phyloP scores from a whole-genome alignment of 2,888 invertebrate species.

The Amphipoea lucens region DNA sequence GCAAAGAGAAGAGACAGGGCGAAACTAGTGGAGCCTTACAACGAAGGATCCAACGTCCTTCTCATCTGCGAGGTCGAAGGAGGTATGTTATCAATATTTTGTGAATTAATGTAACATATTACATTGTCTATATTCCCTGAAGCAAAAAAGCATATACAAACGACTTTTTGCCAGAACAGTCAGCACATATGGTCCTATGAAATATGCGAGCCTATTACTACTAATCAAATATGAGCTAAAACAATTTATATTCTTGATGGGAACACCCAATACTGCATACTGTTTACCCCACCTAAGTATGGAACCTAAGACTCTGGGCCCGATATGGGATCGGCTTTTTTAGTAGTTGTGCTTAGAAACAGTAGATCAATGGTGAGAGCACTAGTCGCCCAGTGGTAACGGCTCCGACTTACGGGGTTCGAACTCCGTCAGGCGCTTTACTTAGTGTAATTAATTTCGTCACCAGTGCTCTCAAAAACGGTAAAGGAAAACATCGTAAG shows the following conservation, averaged over 20 bases:
- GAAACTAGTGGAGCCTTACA: slow-evolving; percentile 94
- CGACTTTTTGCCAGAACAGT: neutral
- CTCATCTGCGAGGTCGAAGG: slow-evolving; percentile 95
- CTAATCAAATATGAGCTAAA: neutral
- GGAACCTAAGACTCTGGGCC: too few relatives aligned
- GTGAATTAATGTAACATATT: neutral
- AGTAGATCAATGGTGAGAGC: neutral
- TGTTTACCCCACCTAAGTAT: neutral
- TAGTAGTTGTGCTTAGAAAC: neutral
- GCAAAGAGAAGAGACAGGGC: slow-evolving; percentile 94
- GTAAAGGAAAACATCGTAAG: too few relatives aligned
- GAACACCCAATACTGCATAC: neutral
- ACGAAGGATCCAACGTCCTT: slow-evolving; percentile 95
- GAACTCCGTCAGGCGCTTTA: too few relatives aligned
- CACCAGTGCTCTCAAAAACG: too few relatives aligned
- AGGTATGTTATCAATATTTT: slow-evolving; percentile 87
- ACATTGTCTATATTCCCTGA: neutral
- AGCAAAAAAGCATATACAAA: neutral
- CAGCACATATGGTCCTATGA: neutral
- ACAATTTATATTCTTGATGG: neutral
- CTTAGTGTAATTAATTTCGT: too few relatives aligned
- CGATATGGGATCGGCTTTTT: too few relatives aligned
- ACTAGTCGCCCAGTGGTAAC: too few relatives aligned
- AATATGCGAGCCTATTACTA: neutral
- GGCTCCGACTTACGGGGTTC: too few relatives aligned